These are phyloP conservation scores for Chironomus tentans DNA, from an alignment of 2,888 invertebrate species.

Conservation along the genomic window DNA sequence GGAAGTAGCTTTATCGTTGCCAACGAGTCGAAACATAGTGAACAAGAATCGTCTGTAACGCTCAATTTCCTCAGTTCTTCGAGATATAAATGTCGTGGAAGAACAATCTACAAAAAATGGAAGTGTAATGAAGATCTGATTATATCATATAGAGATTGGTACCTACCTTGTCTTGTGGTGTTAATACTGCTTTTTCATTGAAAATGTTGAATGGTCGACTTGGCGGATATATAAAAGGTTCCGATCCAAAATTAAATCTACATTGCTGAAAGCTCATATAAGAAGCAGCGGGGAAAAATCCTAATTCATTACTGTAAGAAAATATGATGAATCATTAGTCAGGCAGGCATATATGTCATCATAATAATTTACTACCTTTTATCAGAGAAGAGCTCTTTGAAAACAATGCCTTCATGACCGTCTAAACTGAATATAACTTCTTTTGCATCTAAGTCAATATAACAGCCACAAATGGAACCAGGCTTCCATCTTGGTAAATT, in stretches of 20 bases:
- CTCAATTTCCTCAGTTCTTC: slow-evolving; percentile 63
- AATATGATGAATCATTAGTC: neutral
- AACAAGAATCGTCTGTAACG: slow-evolving; percentile 75
- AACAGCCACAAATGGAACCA: slow-evolving; percentile 77
- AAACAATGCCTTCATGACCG: slow-evolving; percentile 59
- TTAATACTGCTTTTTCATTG: slow-evolving; percentile 66
- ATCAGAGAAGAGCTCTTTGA: slow-evolving; percentile 64
- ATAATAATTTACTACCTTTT: slow-evolving; percentile 48
- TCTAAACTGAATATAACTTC: slow-evolving; percentile 77
- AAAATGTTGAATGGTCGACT: slow-evolving; percentile 58
- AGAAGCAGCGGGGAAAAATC: slow-evolving; percentile 90
- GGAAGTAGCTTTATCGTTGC: slow-evolving; percentile 68
- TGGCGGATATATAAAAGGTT: slow-evolving; percentile 70
- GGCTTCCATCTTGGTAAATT: slow-evolving; percentile 62
- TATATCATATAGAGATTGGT: neutral
- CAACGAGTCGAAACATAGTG: slow-evolving; percentile 73
- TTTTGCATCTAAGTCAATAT: slow-evolving; percentile 64
- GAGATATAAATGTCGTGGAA: slow-evolving; percentile 73
- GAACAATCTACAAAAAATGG: slow-evolving; percentile 40
- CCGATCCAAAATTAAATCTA: slow-evolving; percentile 81
- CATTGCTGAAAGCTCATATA: slow-evolving; percentile 97
- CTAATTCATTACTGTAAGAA: slow-evolving; percentile 35
- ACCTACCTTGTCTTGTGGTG: slow-evolving; percentile 61
- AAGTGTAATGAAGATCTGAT: neutral
- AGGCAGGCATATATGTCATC: too few species aligned